Evolutionary conservation across 2,797 vertebrate genomes (phyloP), one percentile per base, ranked within the genome.

Genomic region (Tinamus major): DNA sequence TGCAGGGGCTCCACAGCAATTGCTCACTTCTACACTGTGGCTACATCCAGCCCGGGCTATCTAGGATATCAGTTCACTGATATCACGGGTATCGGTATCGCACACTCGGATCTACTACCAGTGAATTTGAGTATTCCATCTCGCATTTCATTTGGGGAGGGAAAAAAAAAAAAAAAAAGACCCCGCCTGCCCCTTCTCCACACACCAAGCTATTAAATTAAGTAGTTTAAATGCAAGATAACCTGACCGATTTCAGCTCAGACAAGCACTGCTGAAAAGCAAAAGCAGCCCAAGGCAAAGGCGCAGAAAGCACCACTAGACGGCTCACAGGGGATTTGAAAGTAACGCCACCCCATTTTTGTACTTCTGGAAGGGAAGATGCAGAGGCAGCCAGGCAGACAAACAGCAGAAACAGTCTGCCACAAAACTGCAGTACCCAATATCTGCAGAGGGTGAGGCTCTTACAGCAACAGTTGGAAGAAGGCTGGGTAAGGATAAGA

Each of bases 11-110:
- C 29, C 61, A 5, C 77, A 1, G 39, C 1, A 1, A 56, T 13
- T 0, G 29, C 26, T 48, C 7, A 0, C 0, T 9, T 2, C 56
- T 8, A 21, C 42, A 1, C 63, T 0, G 64, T 2, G 48, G 33
- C 69, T 48, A 2, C 1, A 23, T 31, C 21, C 70, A 35, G 70
- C 41, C 79, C 31, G 6, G n/a, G n/a, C 37, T 3, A 2, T 2
- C 8, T 8, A 10, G 39, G 62, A 3, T 9, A 24, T 0, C 4
- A 74, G 51, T 0, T 59, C 59, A 1, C 37, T 13, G 53, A 18
- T 55, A 2, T 17, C 33, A 14, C 3, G 49, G 55, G 8, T 41
- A 9, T 39, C 82, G 0, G 12, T 41, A 9, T 39, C 82, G 0
- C 35, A 10, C 42, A 10, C 51, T 65, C 53, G 3, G 8, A 4